These are phyloP conservation scores for Ethmia dodecea DNA, from an alignment of 2,888 invertebrate genomes.

Conservation along the genomic window DNA sequence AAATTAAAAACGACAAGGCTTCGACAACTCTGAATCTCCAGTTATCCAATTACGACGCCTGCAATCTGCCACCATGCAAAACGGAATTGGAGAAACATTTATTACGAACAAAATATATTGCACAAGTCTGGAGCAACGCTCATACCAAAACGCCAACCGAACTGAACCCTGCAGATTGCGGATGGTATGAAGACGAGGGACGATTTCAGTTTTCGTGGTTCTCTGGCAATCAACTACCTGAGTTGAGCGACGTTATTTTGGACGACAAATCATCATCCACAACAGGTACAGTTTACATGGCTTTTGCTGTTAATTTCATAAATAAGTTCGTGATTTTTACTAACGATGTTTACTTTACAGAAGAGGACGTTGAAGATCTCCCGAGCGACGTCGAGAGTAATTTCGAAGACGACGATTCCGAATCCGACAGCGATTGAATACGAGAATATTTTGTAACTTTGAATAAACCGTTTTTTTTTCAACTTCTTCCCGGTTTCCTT, in stretches of 20 bases:
- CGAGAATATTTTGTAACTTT: too few relatives aligned
- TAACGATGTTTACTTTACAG: neutral
- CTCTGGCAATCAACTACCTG: slow-evolving; percentile 16
- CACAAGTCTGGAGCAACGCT: slow-evolving; percentile 23
- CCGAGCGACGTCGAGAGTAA: too few relatives aligned
- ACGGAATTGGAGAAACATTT: slow-evolving; percentile 13
- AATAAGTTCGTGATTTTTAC: neutral
- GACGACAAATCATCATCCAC: neutral
- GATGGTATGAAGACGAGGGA: slow-evolving; percentile 6
- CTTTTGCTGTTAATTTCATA: neutral
- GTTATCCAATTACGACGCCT: slow-evolving; percentile 23
- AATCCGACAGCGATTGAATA: too few relatives aligned
- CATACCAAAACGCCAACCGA: slow-evolving; percentile 9
- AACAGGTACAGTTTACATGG: neutral
- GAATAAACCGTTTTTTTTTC: too few relatives aligned
- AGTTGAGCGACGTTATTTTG: neutral
- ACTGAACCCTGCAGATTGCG: slow-evolving; percentile 5
- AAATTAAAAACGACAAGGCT: slow-evolving; percentile 23
- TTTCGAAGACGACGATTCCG: too few relatives aligned
- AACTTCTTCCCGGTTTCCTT: too few relatives aligned
- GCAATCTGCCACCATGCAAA: slow-evolving; percentile 21
- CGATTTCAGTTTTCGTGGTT: slow-evolving; percentile 17
- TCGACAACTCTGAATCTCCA: slow-evolving; percentile 17
- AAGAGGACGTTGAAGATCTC: too few relatives aligned
- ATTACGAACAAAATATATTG: slow-evolving; percentile 23